Base-by-base conservation (phyloP, 2,113 vertebrate genomes). In the Neotoma lepida region DNA sequence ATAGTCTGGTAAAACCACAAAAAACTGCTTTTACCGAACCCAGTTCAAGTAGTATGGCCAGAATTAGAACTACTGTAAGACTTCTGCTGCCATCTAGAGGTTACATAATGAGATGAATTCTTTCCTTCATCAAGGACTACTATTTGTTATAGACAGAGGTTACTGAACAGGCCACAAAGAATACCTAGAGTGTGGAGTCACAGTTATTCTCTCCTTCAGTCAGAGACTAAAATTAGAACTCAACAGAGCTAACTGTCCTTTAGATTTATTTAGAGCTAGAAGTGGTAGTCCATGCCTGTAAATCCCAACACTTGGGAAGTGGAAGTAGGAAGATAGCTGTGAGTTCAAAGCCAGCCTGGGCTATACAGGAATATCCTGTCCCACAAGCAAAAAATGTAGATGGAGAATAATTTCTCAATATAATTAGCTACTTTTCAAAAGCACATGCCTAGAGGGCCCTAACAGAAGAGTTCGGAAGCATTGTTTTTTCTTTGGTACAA, bases 31-130 rank as follows among this genome's bases (percentile, higher is more conserved):
- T 63, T 41, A 89, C 24, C 26, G 94, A 89, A 89, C 28, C 33
- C 70, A 94, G 39, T 82, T 96, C 54, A 49, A 96, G 63, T 86
- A 46, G 41, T 12, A 17, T 1, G 28, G 44, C 22, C 49, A 56
- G 17, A 94, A 33, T 70, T 41, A 80, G 56, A 77, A 89, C 7
- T 17, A 77, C 54, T 73, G 41, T 63, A 77, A 51, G 73, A n/a
- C 73, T n/a, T 0, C 17, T 97, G 96, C 96, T 98, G 98, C 98
- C 98, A 98, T 74, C 98, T 98, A 98, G 94, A 98, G 98, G 98
- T 85, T 39, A 78, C 54, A 91, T 9, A 26, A 26, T 10, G 35
- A 76, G n/a, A 88, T 41, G 2, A 90, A 49, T 93, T 76, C 91
- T 92, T 80, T 88, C 41, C 73, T 93, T 54, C 77, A 35, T 71